These are phyloP conservation scores for Mustelus asterias DNA, from an alignment of 2,113 vertebrate genomes.

Conservation along the genomic window DNA sequence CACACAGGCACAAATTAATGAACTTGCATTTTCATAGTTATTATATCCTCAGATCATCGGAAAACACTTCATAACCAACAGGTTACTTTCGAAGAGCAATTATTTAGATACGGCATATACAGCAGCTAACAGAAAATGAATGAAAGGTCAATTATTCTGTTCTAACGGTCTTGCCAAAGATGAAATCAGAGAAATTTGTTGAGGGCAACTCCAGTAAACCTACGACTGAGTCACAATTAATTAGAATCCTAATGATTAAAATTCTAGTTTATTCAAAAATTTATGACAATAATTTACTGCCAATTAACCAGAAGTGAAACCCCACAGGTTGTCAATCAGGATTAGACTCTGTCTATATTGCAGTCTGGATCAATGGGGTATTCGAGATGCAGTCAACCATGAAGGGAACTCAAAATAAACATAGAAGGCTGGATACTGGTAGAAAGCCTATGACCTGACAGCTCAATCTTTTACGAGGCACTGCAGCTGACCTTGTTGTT, in stretches of 20 bases:
- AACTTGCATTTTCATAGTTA: background rate
- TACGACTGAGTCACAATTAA: background rate
- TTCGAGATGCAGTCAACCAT: too few relatives aligned
- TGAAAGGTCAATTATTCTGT: background rate
- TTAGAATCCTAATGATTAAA: background rate
- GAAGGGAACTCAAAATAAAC: too few relatives aligned
- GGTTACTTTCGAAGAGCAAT: background rate
- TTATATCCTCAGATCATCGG: background rate
- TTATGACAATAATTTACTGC: background rate
- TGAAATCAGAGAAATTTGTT: background rate
- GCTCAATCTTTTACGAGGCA: too few relatives aligned
- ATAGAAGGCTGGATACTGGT: too few relatives aligned
- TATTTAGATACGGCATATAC: background rate
- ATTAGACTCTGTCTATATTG: too few relatives aligned
- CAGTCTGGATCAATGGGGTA: too few relatives aligned
- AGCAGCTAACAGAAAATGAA: background rate
- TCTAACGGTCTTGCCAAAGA: background rate
- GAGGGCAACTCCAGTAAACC: background rate
- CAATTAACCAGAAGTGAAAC: too few relatives aligned
- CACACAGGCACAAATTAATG: background rate
- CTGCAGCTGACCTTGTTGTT: too few relatives aligned
- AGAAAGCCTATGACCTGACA: too few relatives aligned
- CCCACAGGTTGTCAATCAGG: too few relatives aligned
- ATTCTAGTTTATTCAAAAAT: background rate
- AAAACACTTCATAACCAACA: background rate